A percentile compares a stretch with the other conserved stretches of the same genome.
phyloP scores from a whole-genome alignment of 2,888 invertebrate genomes.

The Rhopalosiphum nymphaeae region DNA sequence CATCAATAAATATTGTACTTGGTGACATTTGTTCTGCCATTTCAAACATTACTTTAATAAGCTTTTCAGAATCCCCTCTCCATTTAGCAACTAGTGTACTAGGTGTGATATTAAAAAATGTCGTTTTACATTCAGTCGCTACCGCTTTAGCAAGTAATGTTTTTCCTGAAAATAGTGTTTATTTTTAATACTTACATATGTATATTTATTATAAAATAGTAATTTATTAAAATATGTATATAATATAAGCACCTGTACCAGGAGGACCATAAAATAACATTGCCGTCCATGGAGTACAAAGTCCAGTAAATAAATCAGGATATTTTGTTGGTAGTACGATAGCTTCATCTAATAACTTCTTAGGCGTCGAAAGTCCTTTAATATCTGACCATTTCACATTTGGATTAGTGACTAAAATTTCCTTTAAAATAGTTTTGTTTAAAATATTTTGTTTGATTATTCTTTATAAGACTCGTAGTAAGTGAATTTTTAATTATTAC shows the following conservation, averaged over 20 bases:
- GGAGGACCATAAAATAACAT: slow-evolving; percentile 82
- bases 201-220: neutral
- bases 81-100: slow-evolving; percentile 94
- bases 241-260: slow-evolving; percentile 76
- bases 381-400: slow-evolving; percentile 86
- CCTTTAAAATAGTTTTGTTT: slow-evolving; percentile 70
- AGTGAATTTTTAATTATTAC: slow-evolving; percentile 71
- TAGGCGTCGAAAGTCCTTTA: slow-evolving; percentile 81
- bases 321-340: slow-evolving; percentile 84
- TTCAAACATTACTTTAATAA: slow-evolving; percentile 89
- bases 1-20: slow-evolving; percentile 92
- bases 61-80: slow-evolving; percentile 96
- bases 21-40: slow-evolving; percentile 88
- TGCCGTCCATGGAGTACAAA: slow-evolving; percentile 87
- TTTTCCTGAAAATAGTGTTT: slow-evolving; percentile 74
- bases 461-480: neutral
- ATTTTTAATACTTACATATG: neutral
- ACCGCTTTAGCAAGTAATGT: slow-evolving; percentile 90
- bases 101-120: slow-evolving; percentile 92
- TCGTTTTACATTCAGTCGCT: slow-evolving; percentile 82
- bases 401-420: slow-evolving; percentile 77
- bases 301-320: slow-evolving; percentile 79
- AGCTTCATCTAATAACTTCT: slow-evolving; percentile 86
- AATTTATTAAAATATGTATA: neutral
- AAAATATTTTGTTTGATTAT: neutral